Evolutionary conservation across 1,140 invertebrate genomes (phyloP), one percentile per base, ranked within the genome.

Genomic region (Dryas iulia): DNA sequence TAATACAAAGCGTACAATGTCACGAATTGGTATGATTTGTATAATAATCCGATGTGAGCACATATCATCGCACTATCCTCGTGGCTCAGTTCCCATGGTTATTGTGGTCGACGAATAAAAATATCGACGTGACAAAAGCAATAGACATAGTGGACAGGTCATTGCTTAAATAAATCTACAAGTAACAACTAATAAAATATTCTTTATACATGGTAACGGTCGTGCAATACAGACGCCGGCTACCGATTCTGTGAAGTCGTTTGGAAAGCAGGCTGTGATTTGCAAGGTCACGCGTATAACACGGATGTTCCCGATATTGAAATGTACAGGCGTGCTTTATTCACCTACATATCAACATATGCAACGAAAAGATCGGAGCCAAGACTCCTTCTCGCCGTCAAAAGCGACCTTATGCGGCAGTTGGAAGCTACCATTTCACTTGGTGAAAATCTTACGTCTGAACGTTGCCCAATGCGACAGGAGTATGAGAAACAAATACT

Each of bases 301-400:
- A 90, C 89, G 89, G 89, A 91, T 91, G 89, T 91, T 90, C 87
- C 86, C 86, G 87, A 91, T 91, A 91, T 91, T 91, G 87, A 89
- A 91, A 91, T 91, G 89, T 91, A 91, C 82, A 90, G 85, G 87
- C 87, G 86, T 89, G 84, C 89, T 91, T 91, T 91, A 91, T 90
- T 91, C 89, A 91, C 89, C 89, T 88, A 90, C 87, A 88, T 91
- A 90, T 90, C 85, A 89, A 83, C 84, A 83, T 81, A 84, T 83
- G 81, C 83, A 85, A 89, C 86, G 76, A 91, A 90, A 90, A 87
- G 85, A 87, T 84, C 79, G 75, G 72, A 87, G 81, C 80, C 78
- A 83, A 79, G 75, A 66, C 8, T 14, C 35, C 52, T 31, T 25
- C 30, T 61, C 52, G 28, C 35, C 33, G 59, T 76, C 59, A 83